These are phyloP conservation scores for Etheostoma perlongum DNA, from an alignment of 2,797 vertebrate genomes.

Conservation along the genomic window DNA sequence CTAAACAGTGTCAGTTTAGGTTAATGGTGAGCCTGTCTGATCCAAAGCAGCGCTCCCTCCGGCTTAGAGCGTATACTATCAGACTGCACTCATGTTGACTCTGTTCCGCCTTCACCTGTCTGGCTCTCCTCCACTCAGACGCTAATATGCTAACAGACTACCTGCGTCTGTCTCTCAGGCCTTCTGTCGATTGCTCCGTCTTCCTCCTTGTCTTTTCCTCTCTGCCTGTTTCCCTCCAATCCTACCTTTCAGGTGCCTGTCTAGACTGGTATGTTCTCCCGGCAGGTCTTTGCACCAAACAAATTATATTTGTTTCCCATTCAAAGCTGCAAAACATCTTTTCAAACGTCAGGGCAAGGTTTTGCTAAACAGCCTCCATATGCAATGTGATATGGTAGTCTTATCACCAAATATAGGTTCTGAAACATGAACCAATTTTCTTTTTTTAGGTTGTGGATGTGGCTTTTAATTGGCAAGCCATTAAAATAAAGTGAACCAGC, in stretches of 20 bases:
- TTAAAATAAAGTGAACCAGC: conserved; percentile 50
- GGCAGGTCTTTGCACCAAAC: neutral
- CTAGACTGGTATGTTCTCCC: conserved; percentile 7
- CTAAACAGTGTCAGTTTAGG: conserved; percentile 63
- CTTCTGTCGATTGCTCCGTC: neutral
- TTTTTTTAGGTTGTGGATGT: conserved; percentile 22
- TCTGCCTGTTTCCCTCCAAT: neutral
- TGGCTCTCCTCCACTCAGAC: conserved; percentile 36
- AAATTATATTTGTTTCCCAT: neutral
- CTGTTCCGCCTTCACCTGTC: conserved; percentile 53
- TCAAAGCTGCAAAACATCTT: conserved; percentile 7
- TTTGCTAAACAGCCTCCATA: conserved; percentile 14
- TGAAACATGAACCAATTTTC: conserved; percentile 30
- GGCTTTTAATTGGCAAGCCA: conserved; percentile 34
- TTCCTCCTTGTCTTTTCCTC: neutral
- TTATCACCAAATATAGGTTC: conserved; percentile 34
- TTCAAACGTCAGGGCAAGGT: neutral
- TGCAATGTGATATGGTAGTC: neutral
- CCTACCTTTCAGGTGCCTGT: neutral
- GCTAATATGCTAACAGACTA: conserved; percentile 50
- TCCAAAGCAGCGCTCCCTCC: conserved; percentile 51
- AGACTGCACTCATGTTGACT: conserved; percentile 44
- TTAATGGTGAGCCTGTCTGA: conserved; percentile 57
- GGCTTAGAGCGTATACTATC: conserved; percentile 34
- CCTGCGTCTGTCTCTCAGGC: conserved; percentile 36